Evolutionary conservation across 2,113 vertebrate genomes (phyloP), one percentile per base, ranked within the genome.

Genomic region (Amphiprion ocellaris): DNA sequence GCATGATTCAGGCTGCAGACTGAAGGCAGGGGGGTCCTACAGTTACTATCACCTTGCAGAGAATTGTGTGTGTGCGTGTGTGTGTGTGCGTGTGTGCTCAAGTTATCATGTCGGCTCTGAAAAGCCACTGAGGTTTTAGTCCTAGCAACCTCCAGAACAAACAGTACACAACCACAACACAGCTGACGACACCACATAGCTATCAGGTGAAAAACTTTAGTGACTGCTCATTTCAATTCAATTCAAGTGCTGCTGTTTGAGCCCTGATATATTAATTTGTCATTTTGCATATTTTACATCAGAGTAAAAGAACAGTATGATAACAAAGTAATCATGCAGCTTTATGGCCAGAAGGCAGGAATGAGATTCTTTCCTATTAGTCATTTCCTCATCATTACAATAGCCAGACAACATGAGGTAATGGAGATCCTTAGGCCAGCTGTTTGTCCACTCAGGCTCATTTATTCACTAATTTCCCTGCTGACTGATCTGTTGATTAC

Each of bases 61-160:
- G 46, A 65, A 41, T 12, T 16, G 30, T 52, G 73, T 26, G 24
- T 70, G 52, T 69, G 64, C 8, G 44, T 66, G 55, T 54, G 9
- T 33, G 33, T 39, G 52, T 33, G 52, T 30, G 59, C n/a, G 50
- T 74, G 30, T 6, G 30, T 11, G 47, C 7, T 15, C 19, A 15
- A 26, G 54, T 59, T 74, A 81, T 83, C 66, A 69, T n/a, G 70
- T 28, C 19, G 0, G 19, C 62, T 72, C 56, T 47, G 62, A 82
- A 80, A 77, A 75, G 54, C 79, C 62, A 41, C 67, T 12, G 79
- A 67, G 60, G 76, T 76, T 82, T 77, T 0, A n/a, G 47, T 54
- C 85, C 56, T 87, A 81, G 91, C 90, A 92, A 90, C 90, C 55
- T 56, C 28, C 26, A 79, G 55, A 73, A 54, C 47, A 83, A 86